A percentile compares a stretch with the other conserved stretches of the same genome.
phyloP scores from a whole-genome alignment of 92 coral and sea anemone species.

The Parazoanthus atlanticus region DNA sequence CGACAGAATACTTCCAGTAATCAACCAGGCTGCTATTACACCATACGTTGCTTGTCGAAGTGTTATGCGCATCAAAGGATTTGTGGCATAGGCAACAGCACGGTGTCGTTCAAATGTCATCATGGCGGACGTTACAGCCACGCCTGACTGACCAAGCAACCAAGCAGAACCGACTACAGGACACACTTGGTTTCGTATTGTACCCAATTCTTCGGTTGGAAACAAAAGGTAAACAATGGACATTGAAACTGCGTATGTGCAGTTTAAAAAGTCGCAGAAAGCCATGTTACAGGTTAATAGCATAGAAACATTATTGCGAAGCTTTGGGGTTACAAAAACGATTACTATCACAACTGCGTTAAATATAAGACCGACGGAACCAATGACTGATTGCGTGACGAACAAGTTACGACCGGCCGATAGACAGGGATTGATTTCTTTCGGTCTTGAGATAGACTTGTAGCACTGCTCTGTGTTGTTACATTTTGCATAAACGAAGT shows the following conservation, averaged over 20 bases:
- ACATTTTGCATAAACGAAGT: conserved; percentile 35
- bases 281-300: conserved; percentile 38
- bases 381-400: conserved; percentile 12
- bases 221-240: background rate
- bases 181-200: background rate
- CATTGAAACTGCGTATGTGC: conserved; percentile 5
- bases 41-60: background rate
- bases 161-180: conserved; percentile 19
- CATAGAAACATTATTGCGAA: conserved; percentile 28
- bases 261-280: conserved; percentile 24
- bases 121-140: conserved; percentile 3
- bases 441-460: conserved; percentile 17
- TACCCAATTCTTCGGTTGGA: background rate
- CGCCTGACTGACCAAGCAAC: conserved; percentile 33
- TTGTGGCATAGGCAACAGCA: conserved; percentile 25
- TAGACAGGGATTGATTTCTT: background rate
- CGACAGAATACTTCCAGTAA: background rate
- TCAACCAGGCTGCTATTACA: conserved; percentile 7
- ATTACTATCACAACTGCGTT: background rate
- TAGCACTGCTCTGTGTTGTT: conserved; percentile 25
- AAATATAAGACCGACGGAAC: conserved; percentile 10
- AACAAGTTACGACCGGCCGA: conserved; percentile 4
- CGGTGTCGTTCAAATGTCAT: conserved; percentile 42
- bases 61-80: conserved; percentile 13
- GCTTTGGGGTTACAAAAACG: conserved; percentile 11